These are phyloP conservation scores for Pollenia amentaria DNA, from an alignment of 2,888 invertebrate genomes.

Conservation along the genomic window DNA sequence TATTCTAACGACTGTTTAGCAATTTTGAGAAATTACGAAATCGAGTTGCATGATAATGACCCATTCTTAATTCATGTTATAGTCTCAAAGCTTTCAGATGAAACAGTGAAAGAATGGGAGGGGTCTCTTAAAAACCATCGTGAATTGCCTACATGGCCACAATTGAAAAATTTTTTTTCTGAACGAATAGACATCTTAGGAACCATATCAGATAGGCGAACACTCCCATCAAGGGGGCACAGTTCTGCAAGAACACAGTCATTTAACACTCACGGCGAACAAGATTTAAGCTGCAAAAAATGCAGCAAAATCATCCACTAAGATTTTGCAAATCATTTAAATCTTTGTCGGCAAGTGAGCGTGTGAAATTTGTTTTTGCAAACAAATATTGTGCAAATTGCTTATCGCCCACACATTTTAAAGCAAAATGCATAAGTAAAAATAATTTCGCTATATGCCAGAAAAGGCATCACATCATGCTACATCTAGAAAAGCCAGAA, in stretches of 20 bases:
- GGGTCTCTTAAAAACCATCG: conserved; percentile 26
- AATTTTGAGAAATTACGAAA: background rate
- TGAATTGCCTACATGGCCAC: conserved; percentile 25
- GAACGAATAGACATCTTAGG: conserved; percentile 43
- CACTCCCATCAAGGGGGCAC: background rate
- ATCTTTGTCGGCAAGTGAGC: background rate
- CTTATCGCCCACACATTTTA: background rate
- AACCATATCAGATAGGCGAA: conserved; percentile 15
- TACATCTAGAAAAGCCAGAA: background rate
- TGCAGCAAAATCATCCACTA: conserved; percentile 31
- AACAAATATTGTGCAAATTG: conserved; percentile 8
- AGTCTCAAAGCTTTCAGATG: conserved; percentile 25
- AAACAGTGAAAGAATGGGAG: conserved; percentile 28
- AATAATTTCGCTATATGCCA: background rate
- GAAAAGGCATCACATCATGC: background rate
- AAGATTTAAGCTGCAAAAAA: conserved; percentile 28
- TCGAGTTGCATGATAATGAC: background rate
- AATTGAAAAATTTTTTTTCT: conserved; percentile 16
- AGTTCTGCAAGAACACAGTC: conserved; percentile 6
- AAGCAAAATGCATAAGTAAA: background rate
- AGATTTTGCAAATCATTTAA: conserved; percentile 24
- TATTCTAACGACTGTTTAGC: background rate
- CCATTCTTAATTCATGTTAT: conserved; percentile 10
- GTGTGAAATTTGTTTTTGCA: conserved; percentile 18
- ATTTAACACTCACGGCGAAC: background rate